Conservation (phyloP, 1,140 invertebrate species). For the Euglossa dilemma region DNA sequence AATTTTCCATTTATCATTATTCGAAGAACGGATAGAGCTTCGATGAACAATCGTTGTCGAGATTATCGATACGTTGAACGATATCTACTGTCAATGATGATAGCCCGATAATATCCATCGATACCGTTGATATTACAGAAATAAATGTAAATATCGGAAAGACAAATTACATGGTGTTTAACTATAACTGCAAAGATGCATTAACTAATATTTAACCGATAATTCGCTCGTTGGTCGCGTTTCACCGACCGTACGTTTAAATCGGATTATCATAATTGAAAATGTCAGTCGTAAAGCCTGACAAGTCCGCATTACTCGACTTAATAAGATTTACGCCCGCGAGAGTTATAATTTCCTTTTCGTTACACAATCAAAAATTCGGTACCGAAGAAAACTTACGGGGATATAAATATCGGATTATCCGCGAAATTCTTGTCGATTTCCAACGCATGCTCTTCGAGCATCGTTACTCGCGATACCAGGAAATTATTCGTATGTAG, state of each 20-base stretch:
- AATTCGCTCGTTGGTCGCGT: background rate
- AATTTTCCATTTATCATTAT: background rate
- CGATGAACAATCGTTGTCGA: background rate
- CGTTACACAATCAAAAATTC: background rate
- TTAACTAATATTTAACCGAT: background rate
- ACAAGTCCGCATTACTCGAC: background rate
- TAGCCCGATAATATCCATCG: too few species aligned
- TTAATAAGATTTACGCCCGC: background rate
- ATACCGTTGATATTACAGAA: background rate
- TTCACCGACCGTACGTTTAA: background rate
- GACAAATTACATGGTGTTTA: background rate
- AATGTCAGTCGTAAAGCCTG: background rate
- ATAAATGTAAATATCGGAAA: background rate
- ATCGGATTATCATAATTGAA: slow-evolving; percentile 7
- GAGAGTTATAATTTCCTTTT: background rate
- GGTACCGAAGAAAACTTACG: background rate
- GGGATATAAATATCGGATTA: background rate
- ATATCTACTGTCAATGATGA: background rate
- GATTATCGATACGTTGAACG: background rate
- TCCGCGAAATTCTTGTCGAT: background rate
- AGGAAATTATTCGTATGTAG: too few species aligned
- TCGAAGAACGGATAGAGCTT: background rate
- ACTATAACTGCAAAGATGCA: background rate
- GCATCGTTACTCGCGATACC: background rate
- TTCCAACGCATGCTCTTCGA: too few species aligned